Base-by-base conservation (phyloP, 2,888 invertebrate genomes). In the Sylvicola fuscatus region DNA sequence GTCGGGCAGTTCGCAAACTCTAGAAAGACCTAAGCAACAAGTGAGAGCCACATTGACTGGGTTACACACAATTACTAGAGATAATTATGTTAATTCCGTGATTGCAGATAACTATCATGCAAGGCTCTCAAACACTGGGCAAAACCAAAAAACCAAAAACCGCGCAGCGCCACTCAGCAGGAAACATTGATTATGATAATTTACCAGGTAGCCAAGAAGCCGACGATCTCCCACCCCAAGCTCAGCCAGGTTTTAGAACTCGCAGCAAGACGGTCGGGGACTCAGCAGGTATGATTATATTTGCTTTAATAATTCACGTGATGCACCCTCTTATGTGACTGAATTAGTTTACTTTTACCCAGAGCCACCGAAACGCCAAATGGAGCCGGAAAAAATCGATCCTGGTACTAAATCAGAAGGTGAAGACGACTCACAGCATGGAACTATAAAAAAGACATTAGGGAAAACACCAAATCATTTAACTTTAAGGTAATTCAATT, bases 221-320 rank as follows among this genome's bases (percentile, higher is more conserved):
- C 11, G 80, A 80, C 35, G 70, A 72, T 43, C 55, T 66, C 53
- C 61, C 64, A 14, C 49, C 52, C 39, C 49, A 56, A 47, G 49
- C 61, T 40, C 51, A 60, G 40, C 49, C 57, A 44, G 58, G 61
- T 34, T 86, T 87, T 60, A 68, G 87, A 48, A 72, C 76, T 45
- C 70, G 90, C 48, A 89, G 89, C 64, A 87, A 83, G 64, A 90
- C 87, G n/a, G 70, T 89, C 44, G 82, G 86, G 45, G 89, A 90
- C 56, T 68, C 76, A 38, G 68, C 72, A 49, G 82, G 82, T 80
- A 53, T 53, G 56, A 44, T 33, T 33, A 38, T 35, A 40, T 38
- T 30, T 33, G 26, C 2, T 32, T 30, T 36, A 15, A 31, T 11
- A 29, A 15, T 30, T 14, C 11, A 13, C 7, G 7, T 14, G 7